phyloP scores from a whole-genome alignment of 2,888 invertebrate genomes.

The Ormyrus labotus region DNA sequence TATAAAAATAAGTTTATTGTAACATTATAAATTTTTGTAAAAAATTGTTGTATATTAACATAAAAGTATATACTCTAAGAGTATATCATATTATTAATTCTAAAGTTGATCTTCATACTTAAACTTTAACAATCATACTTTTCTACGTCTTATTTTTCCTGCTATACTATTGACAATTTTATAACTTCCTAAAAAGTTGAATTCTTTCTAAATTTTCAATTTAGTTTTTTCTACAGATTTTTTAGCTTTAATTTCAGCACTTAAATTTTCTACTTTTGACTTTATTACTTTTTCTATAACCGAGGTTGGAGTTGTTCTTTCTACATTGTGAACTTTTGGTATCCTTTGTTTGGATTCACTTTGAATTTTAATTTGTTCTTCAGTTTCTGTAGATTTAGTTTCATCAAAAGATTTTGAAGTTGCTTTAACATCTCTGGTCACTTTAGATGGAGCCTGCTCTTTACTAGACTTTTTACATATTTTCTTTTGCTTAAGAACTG shows the following conservation, averaged over 20 bases:
- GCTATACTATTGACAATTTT: neutral
- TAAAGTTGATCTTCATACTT: neutral
- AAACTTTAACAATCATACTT: conserved; percentile 2
- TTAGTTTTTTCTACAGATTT: neutral
- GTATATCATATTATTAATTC: conserved; percentile 32
- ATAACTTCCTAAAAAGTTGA: conserved; percentile 16
- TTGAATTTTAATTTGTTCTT: conserved; percentile 1
- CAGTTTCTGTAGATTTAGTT: neutral
- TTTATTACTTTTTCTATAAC: conserved; percentile 1
- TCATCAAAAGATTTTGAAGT: neutral
- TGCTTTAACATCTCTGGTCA: conserved; percentile 28
- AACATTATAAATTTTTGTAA: conserved; percentile 33
- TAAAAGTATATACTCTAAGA: too few relatives aligned
- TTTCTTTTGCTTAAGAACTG: conserved; percentile 25
- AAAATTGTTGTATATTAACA: neutral
- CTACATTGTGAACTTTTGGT: conserved; percentile 28
- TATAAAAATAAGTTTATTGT: conserved; percentile 1
- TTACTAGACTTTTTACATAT: conserved; percentile 44
- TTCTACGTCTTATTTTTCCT: conserved; percentile 2
- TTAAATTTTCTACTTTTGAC: neutral
- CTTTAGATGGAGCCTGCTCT: conserved; percentile 23
- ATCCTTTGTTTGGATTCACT: neutral
- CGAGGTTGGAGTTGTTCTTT: conserved; percentile 38
- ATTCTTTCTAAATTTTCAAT: conserved; percentile 17
- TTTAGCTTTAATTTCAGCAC: neutral